Evolutionary conservation across 1,140 invertebrate genomes (phyloP).

Genomic region (Drosophila rhopaloa): DNA sequence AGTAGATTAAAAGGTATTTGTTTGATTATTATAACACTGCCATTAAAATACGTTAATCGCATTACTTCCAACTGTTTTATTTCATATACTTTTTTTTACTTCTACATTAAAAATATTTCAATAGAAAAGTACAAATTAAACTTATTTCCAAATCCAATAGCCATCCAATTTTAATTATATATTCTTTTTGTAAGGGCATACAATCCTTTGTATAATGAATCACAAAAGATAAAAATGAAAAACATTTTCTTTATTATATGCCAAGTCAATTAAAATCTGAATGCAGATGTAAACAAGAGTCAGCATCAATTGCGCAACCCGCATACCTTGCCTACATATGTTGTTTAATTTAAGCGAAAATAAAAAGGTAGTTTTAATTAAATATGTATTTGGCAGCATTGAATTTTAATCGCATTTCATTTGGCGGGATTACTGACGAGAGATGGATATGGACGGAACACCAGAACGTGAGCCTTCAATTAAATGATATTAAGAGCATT

Average conservation of each 20-base stretch:
- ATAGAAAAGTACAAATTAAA: background rate
- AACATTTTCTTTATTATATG: slow-evolving; percentile 47
- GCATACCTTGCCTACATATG: slow-evolving; percentile 30
- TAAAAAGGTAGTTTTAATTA: slow-evolving; percentile 60
- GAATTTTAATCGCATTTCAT: slow-evolving; percentile 66
- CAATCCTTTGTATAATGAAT: slow-evolving; percentile 2
- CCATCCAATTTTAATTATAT: slow-evolving; percentile 11
- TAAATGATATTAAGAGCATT: slow-evolving; percentile 29
- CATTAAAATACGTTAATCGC: too few relatives aligned
- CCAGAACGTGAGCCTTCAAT: slow-evolving; percentile 15
- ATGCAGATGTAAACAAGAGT: slow-evolving; percentile 65
- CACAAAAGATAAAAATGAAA: slow-evolving; percentile 1
- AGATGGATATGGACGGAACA: slow-evolving; percentile 1
- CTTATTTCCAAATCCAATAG: background rate
- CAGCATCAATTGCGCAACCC: slow-evolving; percentile 13
- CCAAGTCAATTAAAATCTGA: slow-evolving; percentile 72
- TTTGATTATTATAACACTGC: too few relatives aligned
- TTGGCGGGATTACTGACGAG: slow-evolving; percentile 48
- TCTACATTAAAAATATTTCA: too few relatives aligned
- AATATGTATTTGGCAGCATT: slow-evolving; percentile 69
- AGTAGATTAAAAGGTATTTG: too few relatives aligned
- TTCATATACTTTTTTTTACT: too few relatives aligned
- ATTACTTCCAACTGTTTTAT: too few relatives aligned
- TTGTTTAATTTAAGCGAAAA: slow-evolving; percentile 34
- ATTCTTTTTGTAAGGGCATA: background rate